Conservation (phyloP, 2,113 vertebrate genomes). For the Vombatus ursinus region DNA sequence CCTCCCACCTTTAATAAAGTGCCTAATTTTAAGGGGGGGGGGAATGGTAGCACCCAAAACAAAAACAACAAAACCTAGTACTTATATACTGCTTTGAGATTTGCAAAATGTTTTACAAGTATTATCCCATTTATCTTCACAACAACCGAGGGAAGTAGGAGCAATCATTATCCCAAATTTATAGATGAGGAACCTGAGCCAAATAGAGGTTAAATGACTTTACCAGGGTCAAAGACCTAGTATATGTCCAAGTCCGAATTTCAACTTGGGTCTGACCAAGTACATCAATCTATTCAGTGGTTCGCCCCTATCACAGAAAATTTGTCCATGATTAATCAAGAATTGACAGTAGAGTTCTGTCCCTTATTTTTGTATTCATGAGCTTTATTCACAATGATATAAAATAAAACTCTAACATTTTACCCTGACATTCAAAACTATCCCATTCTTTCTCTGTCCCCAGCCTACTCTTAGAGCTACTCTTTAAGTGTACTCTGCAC, state of each 20-base stretch:
- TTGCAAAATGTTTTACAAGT: background rate
- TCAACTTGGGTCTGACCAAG: background rate
- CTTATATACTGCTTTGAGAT: background rate
- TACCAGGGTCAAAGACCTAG: background rate
- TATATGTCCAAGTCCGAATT: background rate
- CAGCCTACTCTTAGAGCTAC: background rate
- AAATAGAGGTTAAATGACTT: background rate
- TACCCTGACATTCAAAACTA: background rate
- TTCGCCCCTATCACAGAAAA: background rate
- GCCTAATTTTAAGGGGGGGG: background rate
- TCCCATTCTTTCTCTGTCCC: background rate
- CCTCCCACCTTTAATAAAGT: background rate
- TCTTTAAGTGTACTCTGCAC: background rate
- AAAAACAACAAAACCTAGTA: background rate
- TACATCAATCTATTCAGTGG: background rate
- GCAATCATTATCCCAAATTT: background rate
- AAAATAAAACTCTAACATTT: background rate
- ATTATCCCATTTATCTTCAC: background rate
- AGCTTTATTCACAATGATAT: background rate
- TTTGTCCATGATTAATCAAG: background rate
- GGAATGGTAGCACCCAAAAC: background rate
- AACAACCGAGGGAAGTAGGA: background rate
- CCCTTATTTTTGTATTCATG: background rate
- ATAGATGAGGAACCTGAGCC: background rate
- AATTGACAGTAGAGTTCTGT: background rate